phyloP scores from a whole-genome alignment of 1,140 invertebrate species.

The Grapholita molesta region DNA sequence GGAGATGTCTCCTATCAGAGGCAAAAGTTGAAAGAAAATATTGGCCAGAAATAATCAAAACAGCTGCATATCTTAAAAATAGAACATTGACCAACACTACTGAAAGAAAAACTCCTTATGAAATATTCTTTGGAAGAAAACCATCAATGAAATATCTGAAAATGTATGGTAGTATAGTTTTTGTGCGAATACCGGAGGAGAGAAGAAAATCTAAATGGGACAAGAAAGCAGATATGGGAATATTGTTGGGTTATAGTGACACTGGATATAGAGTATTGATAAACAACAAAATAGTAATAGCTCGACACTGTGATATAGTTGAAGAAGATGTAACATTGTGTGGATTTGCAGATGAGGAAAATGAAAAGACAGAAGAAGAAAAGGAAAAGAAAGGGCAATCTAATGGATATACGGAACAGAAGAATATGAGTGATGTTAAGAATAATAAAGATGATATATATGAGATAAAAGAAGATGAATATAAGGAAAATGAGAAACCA shows the following conservation, averaged over 20 bases:
- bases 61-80: conserved; percentile 39
- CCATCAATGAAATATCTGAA: conserved; percentile 48
- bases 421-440: too few species aligned
- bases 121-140: conserved; percentile 52
- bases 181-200: conserved; percentile 45
- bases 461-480: too few species aligned
- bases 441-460: too few species aligned
- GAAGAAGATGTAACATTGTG: conserved; percentile 37
- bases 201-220: conserved; percentile 50
- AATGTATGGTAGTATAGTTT: conserved; percentile 45
- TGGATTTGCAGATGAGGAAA: conserved; percentile 38
- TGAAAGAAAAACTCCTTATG: conserved; percentile 55
- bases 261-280: not conserved
- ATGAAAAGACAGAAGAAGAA: conserved; percentile 25
- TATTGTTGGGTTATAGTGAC: not conserved
- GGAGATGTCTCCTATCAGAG: conserved; percentile 41
- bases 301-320: conserved; percentile 37
- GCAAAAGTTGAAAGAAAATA: conserved; percentile 40
- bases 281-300: not conserved
- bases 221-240: conserved; percentile 37
- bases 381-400: not conserved
- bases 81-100: conserved; percentile 48
- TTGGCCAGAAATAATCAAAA: conserved; percentile 46
- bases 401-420: too few species aligned
- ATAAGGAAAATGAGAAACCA: too few species aligned